Evolutionary conservation across 92 coral and sea anemone species (phyloP).

Genomic region (Pocillopora grandis): DNA sequence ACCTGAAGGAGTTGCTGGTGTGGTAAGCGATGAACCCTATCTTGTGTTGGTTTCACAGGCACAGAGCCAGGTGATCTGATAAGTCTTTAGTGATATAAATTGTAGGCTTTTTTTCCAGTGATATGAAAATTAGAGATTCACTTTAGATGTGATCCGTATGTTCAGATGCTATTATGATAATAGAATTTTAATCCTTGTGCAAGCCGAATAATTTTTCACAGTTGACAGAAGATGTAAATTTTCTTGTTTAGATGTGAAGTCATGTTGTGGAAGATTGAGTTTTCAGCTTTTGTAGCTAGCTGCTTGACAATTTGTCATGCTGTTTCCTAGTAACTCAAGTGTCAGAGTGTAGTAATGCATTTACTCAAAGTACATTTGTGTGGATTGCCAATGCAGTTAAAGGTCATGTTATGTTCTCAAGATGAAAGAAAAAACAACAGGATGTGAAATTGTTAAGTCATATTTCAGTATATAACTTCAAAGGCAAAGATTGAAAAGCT

Average conservation of each 20-base stretch:
- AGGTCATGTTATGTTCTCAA: not conserved
- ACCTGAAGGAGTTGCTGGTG: constrained; percentile 56
- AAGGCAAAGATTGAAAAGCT: no score
- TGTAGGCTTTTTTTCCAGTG: not conserved
- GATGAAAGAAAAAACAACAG: no score
- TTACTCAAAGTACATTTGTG: not conserved
- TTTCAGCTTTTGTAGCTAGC: not conserved
- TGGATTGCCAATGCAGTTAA: not conserved
- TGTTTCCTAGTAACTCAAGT: not conserved
- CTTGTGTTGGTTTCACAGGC: not conserved
- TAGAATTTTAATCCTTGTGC: not conserved
- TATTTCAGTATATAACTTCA: no score
- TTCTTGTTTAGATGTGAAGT: constrained; percentile 13
- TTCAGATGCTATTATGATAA: not conserved
- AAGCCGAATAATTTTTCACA: not conserved
- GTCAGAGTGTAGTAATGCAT: not conserved
- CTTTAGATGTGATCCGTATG: not conserved
- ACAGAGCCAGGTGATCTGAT: not conserved
- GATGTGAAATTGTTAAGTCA: no score
- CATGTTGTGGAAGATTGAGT: constrained; percentile 21
- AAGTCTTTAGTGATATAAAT: not conserved
- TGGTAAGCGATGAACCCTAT: constrained; percentile 56
- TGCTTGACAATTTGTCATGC: not conserved
- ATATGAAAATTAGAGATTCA: not conserved
- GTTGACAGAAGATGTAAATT: not conserved